Base-by-base conservation (phyloP, 2,888 invertebrate species). In the Agrypnus murinus region DNA sequence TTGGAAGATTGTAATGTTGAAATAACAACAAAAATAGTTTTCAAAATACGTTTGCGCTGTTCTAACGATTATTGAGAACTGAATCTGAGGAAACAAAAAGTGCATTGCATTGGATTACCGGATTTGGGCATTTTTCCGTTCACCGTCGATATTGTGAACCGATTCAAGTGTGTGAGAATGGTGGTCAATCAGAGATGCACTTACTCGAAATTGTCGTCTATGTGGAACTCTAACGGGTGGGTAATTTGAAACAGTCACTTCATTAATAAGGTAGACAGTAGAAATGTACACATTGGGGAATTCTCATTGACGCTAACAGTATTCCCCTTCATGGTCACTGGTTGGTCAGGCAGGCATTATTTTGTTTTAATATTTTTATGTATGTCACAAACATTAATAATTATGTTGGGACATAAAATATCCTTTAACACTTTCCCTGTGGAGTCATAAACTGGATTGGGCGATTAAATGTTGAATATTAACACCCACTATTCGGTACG, bases 141-240 rank as follows among this genome's bases (percentile, higher is more conserved):
- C 57, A 19, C 48, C 2, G 2, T 31, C 12, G 53, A n/a, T 65
- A 25, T 25, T 53, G 53, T 78, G 80, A 81, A 79, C 75, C 73
- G 79, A 79, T 75, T 75, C 74, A 77, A 79, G 5, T n/a, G 78
- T 77, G 81, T 81, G 80, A 84, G 82, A 82, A 86, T 86, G 85
- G 85, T 86, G 75, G 85, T 85, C 67, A 80, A 84, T 75, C 78
- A 81, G 74, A 82, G 81, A 74, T 77, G 80, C 74, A 79, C 79
- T 73, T 75, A 81, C 65, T 77, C 80, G 45, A 80, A 80, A 25
- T 77, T 77, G 57, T 79, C 79, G 57, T 25, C 25, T 25, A 80
- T 81, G 78, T 83, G 84, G 82, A 79, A 82, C 77, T 78, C 79
- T 77, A 79, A 85, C 74, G 84, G 85, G 85, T 85, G 80, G 36